phyloP scores from a whole-genome alignment of 2,797 vertebrate genomes.

The Selene dorsalis region DNA sequence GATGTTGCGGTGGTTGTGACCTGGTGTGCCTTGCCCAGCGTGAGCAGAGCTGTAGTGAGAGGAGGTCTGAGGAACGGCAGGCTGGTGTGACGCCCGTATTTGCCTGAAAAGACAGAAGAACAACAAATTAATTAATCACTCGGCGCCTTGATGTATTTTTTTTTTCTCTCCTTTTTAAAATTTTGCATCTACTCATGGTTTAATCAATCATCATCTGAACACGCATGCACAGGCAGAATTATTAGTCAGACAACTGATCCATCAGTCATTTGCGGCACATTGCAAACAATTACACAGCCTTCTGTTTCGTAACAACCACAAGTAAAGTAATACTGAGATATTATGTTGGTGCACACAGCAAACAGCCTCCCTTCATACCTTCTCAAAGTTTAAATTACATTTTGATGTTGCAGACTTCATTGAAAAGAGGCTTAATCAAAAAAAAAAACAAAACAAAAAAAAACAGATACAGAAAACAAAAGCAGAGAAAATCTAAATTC shows the following conservation, averaged over 20 bases:
- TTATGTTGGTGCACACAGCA: slow-evolving; percentile 22
- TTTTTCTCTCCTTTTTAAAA: too few relatives aligned
- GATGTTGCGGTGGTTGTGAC: slow-evolving; percentile 70
- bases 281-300: slow-evolving; percentile 6
- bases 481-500: slow-evolving; percentile 6
- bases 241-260: slow-evolving; percentile 40
- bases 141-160: neutral
- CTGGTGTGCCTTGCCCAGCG: slow-evolving; percentile 94
- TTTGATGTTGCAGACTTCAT: neutral
- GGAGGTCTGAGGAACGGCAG: slow-evolving; percentile 87
- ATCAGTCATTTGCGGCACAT: slow-evolving; percentile 42
- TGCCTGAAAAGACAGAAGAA: slow-evolving; percentile 74
- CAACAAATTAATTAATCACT: slow-evolving; percentile 27
- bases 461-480: neutral
- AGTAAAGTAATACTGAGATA: slow-evolving; percentile 12
- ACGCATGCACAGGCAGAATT: neutral
- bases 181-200: slow-evolving; percentile 26
- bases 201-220: slow-evolving; percentile 50
- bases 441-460: neutral
- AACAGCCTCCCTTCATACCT: slow-evolving; percentile 21
- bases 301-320: slow-evolving; percentile 29
- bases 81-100: slow-evolving; percentile 81
- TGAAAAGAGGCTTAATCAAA: slow-evolving; percentile 20
- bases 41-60: slow-evolving; percentile 90
- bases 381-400: slow-evolving; percentile 12